Percentiles rank a stretch among this genome's conserved stretches.
These are phyloP conservation scores for Listronotus bonariensis DNA, from an alignment of 1,140 invertebrate species.

Conservation along the genomic window DNA sequence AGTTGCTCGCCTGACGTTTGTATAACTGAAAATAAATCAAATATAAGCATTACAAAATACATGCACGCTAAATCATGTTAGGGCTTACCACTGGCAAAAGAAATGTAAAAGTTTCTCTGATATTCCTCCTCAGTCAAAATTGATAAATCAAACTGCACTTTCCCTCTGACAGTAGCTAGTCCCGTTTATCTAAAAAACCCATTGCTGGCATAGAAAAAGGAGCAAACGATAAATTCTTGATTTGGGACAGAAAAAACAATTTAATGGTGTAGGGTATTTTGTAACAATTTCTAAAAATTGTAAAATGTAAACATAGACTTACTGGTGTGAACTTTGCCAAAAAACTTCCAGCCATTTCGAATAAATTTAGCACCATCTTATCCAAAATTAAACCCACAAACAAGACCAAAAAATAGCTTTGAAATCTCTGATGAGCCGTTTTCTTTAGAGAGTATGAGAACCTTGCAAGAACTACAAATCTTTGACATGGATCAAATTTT, in stretches of 20 bases:
- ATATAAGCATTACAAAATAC: slow-evolving; percentile 3
- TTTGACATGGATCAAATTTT: too few relatives aligned
- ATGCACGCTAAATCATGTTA: too few relatives aligned
- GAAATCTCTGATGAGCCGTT: too few relatives aligned
- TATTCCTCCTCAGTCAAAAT: slow-evolving; percentile 96
- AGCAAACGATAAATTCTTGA: slow-evolving; percentile 10
- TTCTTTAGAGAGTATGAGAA: too few relatives aligned
- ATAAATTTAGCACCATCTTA: too few relatives aligned
- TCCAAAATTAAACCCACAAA: too few relatives aligned
- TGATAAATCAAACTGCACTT: slow-evolving; percentile 87
- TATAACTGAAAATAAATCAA: slow-evolving; percentile 78
- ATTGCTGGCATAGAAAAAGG: slow-evolving; percentile 83
- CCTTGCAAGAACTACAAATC: too few relatives aligned
- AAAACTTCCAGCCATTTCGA: slow-evolving; percentile 95
- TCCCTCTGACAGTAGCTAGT: slow-evolving; percentile 96
- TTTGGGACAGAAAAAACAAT: slow-evolving; percentile 28
- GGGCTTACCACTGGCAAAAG: slow-evolving; percentile 89
- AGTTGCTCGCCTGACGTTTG: slow-evolving; percentile 94
- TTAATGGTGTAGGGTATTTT: too few relatives aligned
- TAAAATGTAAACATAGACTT: slow-evolving; percentile 58
- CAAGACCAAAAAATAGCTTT: too few relatives aligned
- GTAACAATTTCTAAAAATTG: too few relatives aligned
- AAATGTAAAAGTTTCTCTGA: slow-evolving; percentile 98
- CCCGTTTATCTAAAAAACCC: slow-evolving; percentile 97
- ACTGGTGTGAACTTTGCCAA: slow-evolving; percentile 99